Percentiles rank a stretch among this genome's conserved stretches.
Conservation (phyloP, 2,888 invertebrate genomes). For the Hedya salicella region DNA sequence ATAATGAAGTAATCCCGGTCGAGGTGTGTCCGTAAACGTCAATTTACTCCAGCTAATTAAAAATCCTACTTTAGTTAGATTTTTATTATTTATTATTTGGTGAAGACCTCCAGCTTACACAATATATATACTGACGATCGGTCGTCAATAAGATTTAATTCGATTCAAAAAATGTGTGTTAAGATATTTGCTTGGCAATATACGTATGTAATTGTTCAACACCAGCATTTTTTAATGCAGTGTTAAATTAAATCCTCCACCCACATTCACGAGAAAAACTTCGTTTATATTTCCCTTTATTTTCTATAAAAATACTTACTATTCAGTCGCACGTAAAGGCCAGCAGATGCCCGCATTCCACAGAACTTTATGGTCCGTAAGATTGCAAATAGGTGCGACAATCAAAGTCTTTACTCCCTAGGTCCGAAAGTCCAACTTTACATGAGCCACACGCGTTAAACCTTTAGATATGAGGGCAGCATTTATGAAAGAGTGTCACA, state of each 20-base stretch:
- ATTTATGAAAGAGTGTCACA: conserved; percentile 34
- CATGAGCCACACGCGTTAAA: not conserved
- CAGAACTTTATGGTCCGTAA: conserved; percentile 39
- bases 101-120: no score
- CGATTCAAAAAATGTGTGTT: no score
- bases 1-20: no score
- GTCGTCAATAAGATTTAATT: no score
- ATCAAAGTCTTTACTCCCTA: not conserved
- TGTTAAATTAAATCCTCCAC: not conserved
- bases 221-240: no score
- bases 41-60: no score
- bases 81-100: no score
- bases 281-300: conserved; percentile 31
- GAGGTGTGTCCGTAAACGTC: no score
- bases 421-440: conserved; percentile 4
- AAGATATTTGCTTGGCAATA: no score
- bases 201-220: no score
- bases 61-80: no score
- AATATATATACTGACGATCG: no score
- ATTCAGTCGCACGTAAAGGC: conserved; percentile 37
- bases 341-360: conserved; percentile 38
- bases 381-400: conserved; percentile 28
- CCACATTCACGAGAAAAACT: conserved; percentile 10
- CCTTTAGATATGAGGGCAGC: conserved; percentile 20
- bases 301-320: conserved; percentile 40